These are phyloP conservation scores for Alligator sinensis DNA, from an alignment of 2,113 vertebrate species.

Conservation along the genomic window DNA sequence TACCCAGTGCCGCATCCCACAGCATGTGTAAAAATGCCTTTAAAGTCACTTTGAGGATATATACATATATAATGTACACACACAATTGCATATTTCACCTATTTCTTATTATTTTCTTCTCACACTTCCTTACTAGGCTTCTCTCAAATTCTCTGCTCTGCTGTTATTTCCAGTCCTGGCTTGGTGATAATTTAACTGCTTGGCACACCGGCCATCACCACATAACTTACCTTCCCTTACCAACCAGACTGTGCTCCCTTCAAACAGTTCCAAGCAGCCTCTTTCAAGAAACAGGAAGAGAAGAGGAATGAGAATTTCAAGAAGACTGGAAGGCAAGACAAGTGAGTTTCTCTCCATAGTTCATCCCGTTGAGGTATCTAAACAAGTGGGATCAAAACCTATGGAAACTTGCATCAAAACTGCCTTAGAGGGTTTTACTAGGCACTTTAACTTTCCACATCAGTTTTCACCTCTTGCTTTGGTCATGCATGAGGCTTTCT, in stretches of 20 bases:
- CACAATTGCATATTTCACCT: not conserved
- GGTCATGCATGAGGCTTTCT: not conserved
- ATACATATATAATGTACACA: too few species aligned
- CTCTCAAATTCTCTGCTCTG: not conserved
- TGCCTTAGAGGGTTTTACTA: not conserved
- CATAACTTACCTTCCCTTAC: not conserved
- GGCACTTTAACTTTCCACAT: not conserved
- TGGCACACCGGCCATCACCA: not conserved
- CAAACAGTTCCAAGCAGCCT: not conserved
- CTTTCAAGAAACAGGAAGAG: not conserved
- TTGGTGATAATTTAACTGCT: not conserved
- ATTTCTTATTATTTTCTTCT: not conserved
- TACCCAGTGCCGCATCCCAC: too few species aligned
- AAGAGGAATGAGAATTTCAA: not conserved
- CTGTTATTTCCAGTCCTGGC: too few species aligned
- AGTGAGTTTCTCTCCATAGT: not conserved
- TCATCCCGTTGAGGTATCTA: not conserved
- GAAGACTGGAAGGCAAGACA: not conserved
- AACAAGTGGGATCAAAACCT: not conserved
- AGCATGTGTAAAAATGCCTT: too few species aligned
- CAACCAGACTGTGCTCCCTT: not conserved
- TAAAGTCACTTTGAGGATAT: too few species aligned
- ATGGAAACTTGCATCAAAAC: not conserved
- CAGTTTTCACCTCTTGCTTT: not conserved
- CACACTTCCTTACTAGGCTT: not conserved